Conservation (phyloP, 2,888 invertebrate species). For the Linnaemya tessellans region DNA sequence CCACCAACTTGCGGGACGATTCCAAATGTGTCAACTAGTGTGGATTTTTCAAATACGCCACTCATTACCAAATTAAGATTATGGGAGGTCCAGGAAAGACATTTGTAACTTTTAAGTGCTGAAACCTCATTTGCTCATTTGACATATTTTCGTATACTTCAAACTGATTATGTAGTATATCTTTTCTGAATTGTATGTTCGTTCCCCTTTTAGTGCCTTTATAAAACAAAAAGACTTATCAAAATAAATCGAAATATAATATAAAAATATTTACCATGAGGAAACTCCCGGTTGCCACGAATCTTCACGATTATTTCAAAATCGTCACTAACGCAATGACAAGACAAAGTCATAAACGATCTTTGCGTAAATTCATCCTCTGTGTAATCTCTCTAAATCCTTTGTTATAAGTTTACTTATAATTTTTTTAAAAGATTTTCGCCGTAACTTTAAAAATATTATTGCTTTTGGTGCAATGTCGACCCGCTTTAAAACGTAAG, state of each 20-base stretch:
- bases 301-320: background rate
- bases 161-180: background rate
- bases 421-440: too few species aligned
- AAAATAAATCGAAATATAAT: background rate
- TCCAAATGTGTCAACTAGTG: background rate
- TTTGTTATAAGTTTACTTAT: too few species aligned
- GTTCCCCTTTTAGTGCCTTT: background rate
- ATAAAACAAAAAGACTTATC: background rate
- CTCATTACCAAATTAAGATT: background rate
- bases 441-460: too few species aligned
- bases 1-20: background rate
- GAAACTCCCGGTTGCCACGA: background rate
- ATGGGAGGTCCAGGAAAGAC: background rate
- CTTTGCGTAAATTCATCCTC: too few species aligned
- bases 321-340: slow-evolving; percentile 1
- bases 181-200: background rate
- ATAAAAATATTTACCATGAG: background rate
- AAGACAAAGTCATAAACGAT: background rate
- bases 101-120: background rate
- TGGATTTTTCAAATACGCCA: background rate
- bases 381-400: too few species aligned
- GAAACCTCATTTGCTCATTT: background rate
- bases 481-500: too few species aligned
- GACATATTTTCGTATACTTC: background rate
- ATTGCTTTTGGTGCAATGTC: too few species aligned